Percentiles rank a stretch among this genome's conserved stretches.
Evolutionary conservation across 1,140 invertebrate species (phyloP).

Genomic region (Lepeophtheirus salmonis): DNA sequence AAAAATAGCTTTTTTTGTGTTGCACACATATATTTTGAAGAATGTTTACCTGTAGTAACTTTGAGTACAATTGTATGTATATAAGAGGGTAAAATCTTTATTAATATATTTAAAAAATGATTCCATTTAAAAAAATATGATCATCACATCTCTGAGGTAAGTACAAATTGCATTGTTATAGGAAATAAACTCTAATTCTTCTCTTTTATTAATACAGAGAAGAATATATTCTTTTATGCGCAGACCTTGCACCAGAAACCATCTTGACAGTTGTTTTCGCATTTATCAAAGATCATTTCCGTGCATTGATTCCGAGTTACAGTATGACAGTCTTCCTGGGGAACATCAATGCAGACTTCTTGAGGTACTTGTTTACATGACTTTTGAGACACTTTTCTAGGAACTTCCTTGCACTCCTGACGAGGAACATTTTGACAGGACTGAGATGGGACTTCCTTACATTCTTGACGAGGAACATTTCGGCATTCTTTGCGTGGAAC

Average conservation of each 20-base stretch:
- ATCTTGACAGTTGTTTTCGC: conserved; percentile 7
- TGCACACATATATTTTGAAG: too few species aligned
- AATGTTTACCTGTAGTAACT: too few species aligned
- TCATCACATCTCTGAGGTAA: too few species aligned
- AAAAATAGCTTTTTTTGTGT: too few species aligned
- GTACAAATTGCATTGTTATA: too few species aligned
- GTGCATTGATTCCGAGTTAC: conserved; percentile 2
- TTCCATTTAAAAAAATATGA: too few species aligned
- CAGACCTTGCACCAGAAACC: conserved; percentile 18
- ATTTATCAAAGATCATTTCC: conserved; percentile 5
- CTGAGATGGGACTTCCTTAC: background rate
- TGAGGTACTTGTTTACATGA: background rate
- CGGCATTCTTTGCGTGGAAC: background rate
- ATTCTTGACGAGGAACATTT: conserved; percentile 16
- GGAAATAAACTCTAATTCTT: too few species aligned
- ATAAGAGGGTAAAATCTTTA: too few species aligned
- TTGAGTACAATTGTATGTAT: too few species aligned
- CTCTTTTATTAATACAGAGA: too few species aligned
- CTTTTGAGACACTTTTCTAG: background rate
- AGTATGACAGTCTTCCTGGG: conserved; percentile 8
- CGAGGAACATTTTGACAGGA: background rate
- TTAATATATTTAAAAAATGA: too few species aligned
- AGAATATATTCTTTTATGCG: too few species aligned
- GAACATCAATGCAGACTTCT: conserved; percentile 3
- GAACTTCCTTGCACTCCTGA: background rate